Evolutionary conservation across 37 sponge, comb jelly and placozoan genomes (phyloP).

Genomic region (Halisarca cf. caerulea): DNA sequence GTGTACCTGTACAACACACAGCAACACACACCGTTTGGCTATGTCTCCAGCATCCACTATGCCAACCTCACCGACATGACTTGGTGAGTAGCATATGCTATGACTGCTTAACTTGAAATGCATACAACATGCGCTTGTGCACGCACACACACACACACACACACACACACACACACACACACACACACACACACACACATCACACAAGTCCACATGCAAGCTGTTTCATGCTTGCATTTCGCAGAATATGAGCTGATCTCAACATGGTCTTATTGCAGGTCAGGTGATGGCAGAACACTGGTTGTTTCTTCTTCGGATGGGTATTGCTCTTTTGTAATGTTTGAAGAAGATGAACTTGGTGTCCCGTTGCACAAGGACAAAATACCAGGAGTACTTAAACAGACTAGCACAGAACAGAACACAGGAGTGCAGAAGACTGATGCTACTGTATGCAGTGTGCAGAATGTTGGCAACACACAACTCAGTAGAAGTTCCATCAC

Average conservation of each 20-base stretch:
- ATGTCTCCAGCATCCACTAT: conserved; percentile 89
- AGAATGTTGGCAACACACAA: too few relatives aligned
- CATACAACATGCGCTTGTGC: too few relatives aligned
- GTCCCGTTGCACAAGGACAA: conserved; percentile 17
- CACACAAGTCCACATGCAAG: too few relatives aligned
- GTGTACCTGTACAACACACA: conserved; percentile 95
- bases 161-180: too few relatives aligned
- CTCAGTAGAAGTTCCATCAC: too few relatives aligned
- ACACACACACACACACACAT: too few relatives aligned
- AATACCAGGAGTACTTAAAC: conserved; percentile 15
- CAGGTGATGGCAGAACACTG: conserved; percentile 77
- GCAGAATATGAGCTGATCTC: not conserved
- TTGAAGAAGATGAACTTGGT: conserved; percentile 87
- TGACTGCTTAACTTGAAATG: too few relatives aligned
- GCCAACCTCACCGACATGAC: conserved; percentile 91
- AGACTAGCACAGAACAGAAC: too few relatives aligned
- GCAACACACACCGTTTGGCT: conserved; percentile 74
- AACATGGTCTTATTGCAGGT: conserved; percentile 61
- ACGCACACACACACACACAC: too few relatives aligned
- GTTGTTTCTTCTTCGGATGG: conserved; percentile 91
- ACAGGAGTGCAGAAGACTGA: too few relatives aligned
- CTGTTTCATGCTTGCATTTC: not conserved
- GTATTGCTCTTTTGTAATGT: conserved; percentile 86
- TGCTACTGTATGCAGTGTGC: too few relatives aligned
- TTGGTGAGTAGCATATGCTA: conserved; percentile 69